Conservation (phyloP, 2,113 vertebrate species). For the Murina feae region DNA sequence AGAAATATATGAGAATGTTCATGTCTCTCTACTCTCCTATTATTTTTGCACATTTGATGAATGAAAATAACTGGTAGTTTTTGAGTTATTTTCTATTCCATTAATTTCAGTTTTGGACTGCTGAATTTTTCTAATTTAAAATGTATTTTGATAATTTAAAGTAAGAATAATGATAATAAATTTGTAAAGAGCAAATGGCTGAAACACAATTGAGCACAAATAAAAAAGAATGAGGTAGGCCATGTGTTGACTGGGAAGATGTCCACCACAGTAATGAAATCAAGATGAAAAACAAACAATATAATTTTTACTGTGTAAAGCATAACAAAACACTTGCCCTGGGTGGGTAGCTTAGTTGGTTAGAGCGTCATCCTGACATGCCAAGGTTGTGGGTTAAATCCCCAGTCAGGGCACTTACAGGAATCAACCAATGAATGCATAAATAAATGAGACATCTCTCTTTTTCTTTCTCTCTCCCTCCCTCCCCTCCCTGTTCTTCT, state of each 20-base stretch:
- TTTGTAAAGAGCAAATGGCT: background rate
- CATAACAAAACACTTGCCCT: background rate
- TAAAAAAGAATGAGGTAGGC: background rate
- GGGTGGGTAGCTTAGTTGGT: background rate
- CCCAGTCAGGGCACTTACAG: background rate
- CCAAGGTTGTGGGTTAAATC: background rate
- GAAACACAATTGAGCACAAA: background rate
- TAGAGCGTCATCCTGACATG: background rate
- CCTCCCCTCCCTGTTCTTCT: too few species aligned
- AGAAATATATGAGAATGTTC: background rate
- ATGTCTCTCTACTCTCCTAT: background rate
- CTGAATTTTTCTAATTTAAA: background rate
- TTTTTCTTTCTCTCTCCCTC: background rate
- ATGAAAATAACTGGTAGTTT: background rate
- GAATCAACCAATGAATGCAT: background rate
- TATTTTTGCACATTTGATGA: background rate
- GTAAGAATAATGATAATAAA: background rate
- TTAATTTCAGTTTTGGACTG: background rate
- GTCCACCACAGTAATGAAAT: background rate
- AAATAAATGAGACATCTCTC: background rate
- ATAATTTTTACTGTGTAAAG: background rate
- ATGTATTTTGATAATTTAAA: background rate
- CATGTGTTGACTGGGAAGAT: background rate
- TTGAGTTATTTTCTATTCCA: slow-evolving; percentile 16
- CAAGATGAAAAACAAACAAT: background rate